Evolutionary conservation across 2,113 vertebrate genomes (phyloP), one percentile per base, ranked within the genome.

Genomic region (Rhinopomastus cyanomelas): DNA sequence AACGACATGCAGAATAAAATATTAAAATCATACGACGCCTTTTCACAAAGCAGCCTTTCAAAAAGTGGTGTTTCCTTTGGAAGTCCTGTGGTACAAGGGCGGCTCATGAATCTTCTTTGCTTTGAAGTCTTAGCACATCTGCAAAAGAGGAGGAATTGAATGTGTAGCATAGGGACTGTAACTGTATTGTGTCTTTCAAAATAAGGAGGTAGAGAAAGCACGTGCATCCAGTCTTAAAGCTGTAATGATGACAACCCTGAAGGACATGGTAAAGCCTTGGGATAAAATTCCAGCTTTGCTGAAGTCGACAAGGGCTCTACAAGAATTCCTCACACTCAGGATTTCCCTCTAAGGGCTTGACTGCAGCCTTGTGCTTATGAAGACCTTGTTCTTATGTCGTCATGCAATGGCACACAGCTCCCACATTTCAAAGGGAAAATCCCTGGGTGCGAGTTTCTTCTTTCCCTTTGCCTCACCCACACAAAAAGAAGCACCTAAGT

Each of bases 121-220:
- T 94, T 92, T 92, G 81, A 94, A 93, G 76, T 87, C 56, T 48
- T 62, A 71, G 64, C 21, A 81, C 53, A 82, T 92, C n/a, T 64
- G n/a, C 34, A 93, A 92, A 93, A 91, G 8, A 83, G 34, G 81
- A 87, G 93, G 92, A 85, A 85, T 1, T 37, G 12, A 59, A 82
- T 85, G 26, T 74, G 72, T 34, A 95, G 57, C 52, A 56, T 20
- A 52, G 42, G 44, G 79, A 85, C 48, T 85, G 49, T 74, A 96
- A 95, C 89, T 87, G 69, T 44, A 30, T 16, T 44, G 46, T 69
- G 81, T 75, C 81, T 76, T 90, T 75, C 60, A 77, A 92, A 94
- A 62, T 56, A 78, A 29, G 23, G 26, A 52, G 30, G 29, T 89
- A 85, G 60, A 80, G 82, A 89, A 89, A 91, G 16, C 64, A 69